These are phyloP conservation scores for Sylvietta virens DNA, from an alignment of 2,113 vertebrate genomes.

Conservation along the genomic window DNA sequence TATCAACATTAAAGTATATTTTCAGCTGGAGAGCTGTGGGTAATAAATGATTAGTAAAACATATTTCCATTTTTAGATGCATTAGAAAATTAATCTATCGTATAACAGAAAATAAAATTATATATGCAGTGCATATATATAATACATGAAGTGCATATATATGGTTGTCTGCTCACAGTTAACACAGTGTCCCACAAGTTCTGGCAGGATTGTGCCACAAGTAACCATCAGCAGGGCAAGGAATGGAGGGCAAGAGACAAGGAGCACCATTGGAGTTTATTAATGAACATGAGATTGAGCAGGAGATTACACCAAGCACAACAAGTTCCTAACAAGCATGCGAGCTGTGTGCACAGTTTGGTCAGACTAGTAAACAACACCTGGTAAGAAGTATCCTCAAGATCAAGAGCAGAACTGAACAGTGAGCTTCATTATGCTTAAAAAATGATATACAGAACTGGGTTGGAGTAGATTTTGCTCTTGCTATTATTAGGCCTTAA, in stretches of 20 bases:
- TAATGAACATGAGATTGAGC: background rate
- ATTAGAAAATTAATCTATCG: background rate
- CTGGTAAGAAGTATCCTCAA: background rate
- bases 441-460: background rate
- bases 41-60: background rate
- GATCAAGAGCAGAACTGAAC: background rate
- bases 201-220: background rate
- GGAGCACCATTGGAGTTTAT: background rate
- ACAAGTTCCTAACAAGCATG: background rate
- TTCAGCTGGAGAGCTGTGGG: background rate
- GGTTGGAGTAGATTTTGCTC: background rate
- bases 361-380: background rate
- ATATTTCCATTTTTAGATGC: background rate
- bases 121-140: background rate
- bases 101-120: background rate
- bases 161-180: background rate
- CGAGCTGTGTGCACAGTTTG: background rate
- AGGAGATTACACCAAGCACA: background rate
- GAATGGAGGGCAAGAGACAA: background rate
- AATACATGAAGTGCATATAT: background rate
- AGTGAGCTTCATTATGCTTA: background rate
- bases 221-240: background rate
- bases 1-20: background rate
- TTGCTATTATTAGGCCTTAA: background rate
- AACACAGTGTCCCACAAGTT: accelerated